A percentile compares a stretch with the other conserved stretches of the same genome.
Evolutionary conservation across 2,888 invertebrate species (phyloP).

Genomic region (Chloroclysta siterata): DNA sequence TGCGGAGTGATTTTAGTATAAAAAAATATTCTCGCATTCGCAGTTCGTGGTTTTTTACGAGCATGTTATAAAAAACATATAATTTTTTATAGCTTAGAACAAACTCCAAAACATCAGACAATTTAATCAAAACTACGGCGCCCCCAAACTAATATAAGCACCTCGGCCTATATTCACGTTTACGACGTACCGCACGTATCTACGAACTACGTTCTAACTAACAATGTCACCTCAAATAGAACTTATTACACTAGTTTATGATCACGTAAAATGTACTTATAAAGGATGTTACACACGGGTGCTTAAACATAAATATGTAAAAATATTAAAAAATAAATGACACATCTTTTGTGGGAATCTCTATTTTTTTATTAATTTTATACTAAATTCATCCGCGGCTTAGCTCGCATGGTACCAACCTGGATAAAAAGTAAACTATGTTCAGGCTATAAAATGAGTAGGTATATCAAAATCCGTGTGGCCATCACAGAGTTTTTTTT

Average conservation of each 20-base stretch:
- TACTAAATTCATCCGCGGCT: too few relatives aligned
- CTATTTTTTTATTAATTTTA: too few relatives aligned
- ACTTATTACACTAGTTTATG: slow-evolving; percentile 39
- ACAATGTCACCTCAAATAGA: slow-evolving; percentile 40
- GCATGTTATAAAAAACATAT: not conserved
- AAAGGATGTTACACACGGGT: not conserved
- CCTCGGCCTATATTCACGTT: slow-evolving; percentile 29
- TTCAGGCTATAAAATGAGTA: too few relatives aligned
- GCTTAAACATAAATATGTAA: not conserved
- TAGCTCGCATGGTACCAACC: too few relatives aligned
- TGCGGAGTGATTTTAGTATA: too few relatives aligned
- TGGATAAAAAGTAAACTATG: too few relatives aligned
- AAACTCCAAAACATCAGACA: not conserved
- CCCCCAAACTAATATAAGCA: slow-evolving; percentile 8
- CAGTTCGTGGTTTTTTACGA: too few relatives aligned
- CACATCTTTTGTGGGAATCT: too few relatives aligned
- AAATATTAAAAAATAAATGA: too few relatives aligned
- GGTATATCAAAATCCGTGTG: too few relatives aligned
- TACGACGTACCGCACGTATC: slow-evolving; percentile 35
- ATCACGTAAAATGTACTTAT: slow-evolving; percentile 27
- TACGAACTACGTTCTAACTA: slow-evolving; percentile 32
- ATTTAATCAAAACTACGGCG: slow-evolving; percentile 5
- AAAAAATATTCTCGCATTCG: too few relatives aligned
- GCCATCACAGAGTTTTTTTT: too few relatives aligned
- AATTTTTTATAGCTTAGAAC: not conserved